Evolutionary conservation across 1,140 invertebrate species (phyloP).

Genomic region (Asbolus verrucosus): DNA sequence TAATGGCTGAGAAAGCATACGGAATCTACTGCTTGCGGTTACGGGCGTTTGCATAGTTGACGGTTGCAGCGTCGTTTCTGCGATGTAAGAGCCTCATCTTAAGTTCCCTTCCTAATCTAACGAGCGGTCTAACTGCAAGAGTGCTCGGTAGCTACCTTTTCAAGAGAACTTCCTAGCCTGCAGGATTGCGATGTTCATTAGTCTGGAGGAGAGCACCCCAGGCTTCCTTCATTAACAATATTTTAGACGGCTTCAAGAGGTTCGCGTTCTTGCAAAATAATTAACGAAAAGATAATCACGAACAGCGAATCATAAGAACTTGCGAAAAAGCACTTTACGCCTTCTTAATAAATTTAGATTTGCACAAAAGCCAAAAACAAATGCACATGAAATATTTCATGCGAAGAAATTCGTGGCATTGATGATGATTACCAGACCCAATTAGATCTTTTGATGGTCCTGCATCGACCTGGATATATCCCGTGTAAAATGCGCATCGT

Average conservation of each 20-base stretch:
- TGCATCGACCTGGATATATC: slow-evolving; percentile 1
- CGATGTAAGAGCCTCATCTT: slow-evolving; percentile 21
- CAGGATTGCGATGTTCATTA: slow-evolving; percentile 42
- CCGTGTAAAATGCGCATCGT: slow-evolving; percentile 23
- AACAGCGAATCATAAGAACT: slow-evolving; percentile 26
- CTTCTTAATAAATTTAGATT: slow-evolving; percentile 19
- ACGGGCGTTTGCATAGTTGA: slow-evolving; percentile 38
- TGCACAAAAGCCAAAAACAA: slow-evolving; percentile 18
- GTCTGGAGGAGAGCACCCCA: slow-evolving; percentile 34
- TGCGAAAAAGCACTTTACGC: slow-evolving; percentile 30
- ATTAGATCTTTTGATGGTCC: slow-evolving; percentile 7
- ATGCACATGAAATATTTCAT: background rate
- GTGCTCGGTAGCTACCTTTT: slow-evolving; percentile 37
- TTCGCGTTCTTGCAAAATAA: slow-evolving; percentile 39
- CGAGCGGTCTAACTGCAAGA: slow-evolving; percentile 44
- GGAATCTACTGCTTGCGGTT: slow-evolving; percentile 13
- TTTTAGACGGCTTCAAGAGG: slow-evolving; percentile 42
- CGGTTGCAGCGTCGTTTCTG: slow-evolving; percentile 29
- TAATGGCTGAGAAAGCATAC: slow-evolving; percentile 24
- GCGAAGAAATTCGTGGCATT: slow-evolving; percentile 10
- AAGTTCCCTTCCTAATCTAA: slow-evolving; percentile 41
- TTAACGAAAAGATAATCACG: slow-evolving; percentile 41
- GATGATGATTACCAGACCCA: background rate
- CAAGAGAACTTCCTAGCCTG: slow-evolving; percentile 34
- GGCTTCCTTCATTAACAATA: slow-evolving; percentile 44